Percentiles rank a stretch among this genome's conserved stretches.
Evolutionary conservation across 2,113 vertebrate species (phyloP).

Genomic region (Xyliphius kryptos): DNA sequence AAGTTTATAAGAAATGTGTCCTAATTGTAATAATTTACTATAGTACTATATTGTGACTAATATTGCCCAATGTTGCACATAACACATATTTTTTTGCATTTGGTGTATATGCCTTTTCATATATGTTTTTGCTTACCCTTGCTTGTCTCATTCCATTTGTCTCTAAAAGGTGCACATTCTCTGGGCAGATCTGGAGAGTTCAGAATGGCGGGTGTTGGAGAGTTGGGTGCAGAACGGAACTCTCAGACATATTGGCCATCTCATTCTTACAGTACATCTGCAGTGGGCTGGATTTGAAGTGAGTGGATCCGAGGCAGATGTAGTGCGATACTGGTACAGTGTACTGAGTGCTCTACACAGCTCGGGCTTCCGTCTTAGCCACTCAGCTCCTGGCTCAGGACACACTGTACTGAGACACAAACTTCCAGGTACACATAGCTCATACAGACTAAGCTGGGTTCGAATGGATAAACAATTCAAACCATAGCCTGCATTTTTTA

Average conservation of each 20-base stretch:
- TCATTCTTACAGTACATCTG: slow-evolving; percentile 62
- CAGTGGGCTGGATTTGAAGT: slow-evolving; percentile 71
- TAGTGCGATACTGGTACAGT: slow-evolving; percentile 70
- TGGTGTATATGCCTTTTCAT: no score
- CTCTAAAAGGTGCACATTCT: slow-evolving; percentile 69
- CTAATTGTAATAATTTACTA: no score
- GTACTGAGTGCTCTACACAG: slow-evolving; percentile 52
- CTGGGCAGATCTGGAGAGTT: slow-evolving; percentile 62
- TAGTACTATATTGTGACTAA: no score
- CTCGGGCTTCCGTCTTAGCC: slow-evolving; percentile 55
- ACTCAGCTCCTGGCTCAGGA: slow-evolving; percentile 49
- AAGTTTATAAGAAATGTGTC: no score
- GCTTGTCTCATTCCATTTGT: no score
- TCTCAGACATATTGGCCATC: slow-evolving; percentile 55
- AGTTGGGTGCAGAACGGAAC: slow-evolving; percentile 61
- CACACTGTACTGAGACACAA: slow-evolving; percentile 51
- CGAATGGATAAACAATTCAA: slow-evolving; percentile 52
- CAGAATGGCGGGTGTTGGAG: slow-evolving; percentile 66
- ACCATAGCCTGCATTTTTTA: no score
- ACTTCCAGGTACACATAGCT: slow-evolving; percentile 49
- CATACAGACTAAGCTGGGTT: slow-evolving; percentile 67
- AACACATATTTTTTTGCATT: no score
- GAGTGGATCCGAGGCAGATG: slow-evolving; percentile 55
- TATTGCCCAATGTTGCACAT: no score
- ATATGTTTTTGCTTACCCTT: no score